phyloP scores from a whole-genome alignment of 2,113 vertebrate genomes.

The Passer montanus region DNA sequence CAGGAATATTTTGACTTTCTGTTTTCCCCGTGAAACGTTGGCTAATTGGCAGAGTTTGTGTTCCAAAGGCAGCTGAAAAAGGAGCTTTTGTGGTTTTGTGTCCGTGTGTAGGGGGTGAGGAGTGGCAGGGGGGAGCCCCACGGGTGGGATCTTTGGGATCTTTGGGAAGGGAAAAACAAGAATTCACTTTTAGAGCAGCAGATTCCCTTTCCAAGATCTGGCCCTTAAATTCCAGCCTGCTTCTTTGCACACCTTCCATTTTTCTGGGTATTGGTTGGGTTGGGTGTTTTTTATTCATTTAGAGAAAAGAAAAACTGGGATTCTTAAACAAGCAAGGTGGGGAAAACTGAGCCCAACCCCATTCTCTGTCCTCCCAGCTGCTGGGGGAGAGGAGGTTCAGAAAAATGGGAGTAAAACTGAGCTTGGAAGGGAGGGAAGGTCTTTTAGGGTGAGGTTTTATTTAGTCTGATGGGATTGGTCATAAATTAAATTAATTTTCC shows the following conservation, averaged over 20 bases:
- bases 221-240: not conserved
- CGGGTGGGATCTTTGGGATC: not conserved
- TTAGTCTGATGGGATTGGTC: not conserved
- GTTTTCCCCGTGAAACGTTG: not conserved
- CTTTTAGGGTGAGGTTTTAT: not conserved
- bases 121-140: not conserved
- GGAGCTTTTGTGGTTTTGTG: not conserved
- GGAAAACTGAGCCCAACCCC: not conserved
- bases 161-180: not conserved
- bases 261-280: not conserved
- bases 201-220: not conserved
- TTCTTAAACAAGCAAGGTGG: not conserved
- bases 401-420: not conserved
- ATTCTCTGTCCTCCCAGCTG: not conserved
- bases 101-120: not conserved
- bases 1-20: not conserved
- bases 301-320: not conserved
- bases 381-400: not conserved
- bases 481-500: not conserved
- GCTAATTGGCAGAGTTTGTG: not conserved
- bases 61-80: not conserved
- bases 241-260: not conserved
- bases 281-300: not conserved
- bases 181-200: not conserved
- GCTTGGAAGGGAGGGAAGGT: not conserved